Conservation (phyloP, 2,888 invertebrate genomes). For the Tenthredo livida region DNA sequence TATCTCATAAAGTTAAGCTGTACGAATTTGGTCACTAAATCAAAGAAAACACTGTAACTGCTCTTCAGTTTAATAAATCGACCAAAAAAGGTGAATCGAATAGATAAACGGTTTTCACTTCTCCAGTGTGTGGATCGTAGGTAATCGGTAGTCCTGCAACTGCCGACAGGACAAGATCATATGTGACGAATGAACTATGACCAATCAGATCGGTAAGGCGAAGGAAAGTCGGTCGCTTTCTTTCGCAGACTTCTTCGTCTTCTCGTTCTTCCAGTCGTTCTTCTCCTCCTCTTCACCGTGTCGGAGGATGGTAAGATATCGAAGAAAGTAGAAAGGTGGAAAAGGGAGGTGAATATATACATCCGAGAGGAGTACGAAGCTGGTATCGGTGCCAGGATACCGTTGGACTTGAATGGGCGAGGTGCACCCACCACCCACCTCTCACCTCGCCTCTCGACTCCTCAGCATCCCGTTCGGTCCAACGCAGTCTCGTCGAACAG, state of each 20-base stretch:
- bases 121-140: background rate
- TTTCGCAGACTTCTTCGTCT: background rate
- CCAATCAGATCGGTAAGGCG: background rate
- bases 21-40: too few relatives aligned
- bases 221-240: background rate
- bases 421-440: slow-evolving; percentile 66
- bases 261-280: background rate
- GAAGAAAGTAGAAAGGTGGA: slow-evolving; percentile 50
- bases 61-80: background rate
- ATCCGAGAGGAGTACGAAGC: slow-evolving; percentile 56
- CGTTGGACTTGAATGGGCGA: slow-evolving; percentile 79
- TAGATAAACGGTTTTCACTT: background rate
- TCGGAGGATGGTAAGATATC: background rate
- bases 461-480: slow-evolving; percentile 58
- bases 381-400: slow-evolving; percentile 79
- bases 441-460: slow-evolving; percentile 68
- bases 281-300: background rate
- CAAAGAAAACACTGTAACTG: too few relatives aligned
- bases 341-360: slow-evolving; percentile 48
- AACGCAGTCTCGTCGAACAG: slow-evolving; percentile 56
- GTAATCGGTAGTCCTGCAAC: background rate
- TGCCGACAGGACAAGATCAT: background rate
- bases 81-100: background rate
- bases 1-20: too few relatives aligned
- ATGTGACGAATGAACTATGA: background rate